Percentiles rank a stretch among this genome's conserved stretches.
These are phyloP conservation scores for Ceuthmochares aereus DNA, from an alignment of 2,113 vertebrate species.

Conservation along the genomic window DNA sequence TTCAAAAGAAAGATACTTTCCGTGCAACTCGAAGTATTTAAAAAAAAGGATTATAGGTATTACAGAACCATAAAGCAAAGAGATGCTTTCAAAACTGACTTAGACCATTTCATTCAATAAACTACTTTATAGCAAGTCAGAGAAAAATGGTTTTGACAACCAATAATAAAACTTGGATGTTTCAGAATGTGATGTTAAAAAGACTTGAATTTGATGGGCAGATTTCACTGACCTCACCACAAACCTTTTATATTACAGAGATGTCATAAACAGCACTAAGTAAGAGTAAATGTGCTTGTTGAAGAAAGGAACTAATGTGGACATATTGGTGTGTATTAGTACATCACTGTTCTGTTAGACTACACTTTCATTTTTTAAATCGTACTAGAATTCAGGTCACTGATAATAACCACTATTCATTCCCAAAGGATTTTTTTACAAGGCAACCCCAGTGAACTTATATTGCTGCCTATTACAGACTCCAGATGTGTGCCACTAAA, in stretches of 20 bases:
- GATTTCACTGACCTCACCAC: neutral
- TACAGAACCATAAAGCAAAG: neutral
- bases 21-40: neutral
- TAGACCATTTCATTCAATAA: slow-evolving; percentile 17
- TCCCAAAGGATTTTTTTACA: neutral
- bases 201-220: slow-evolving; percentile 14
- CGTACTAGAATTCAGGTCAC: neutral
- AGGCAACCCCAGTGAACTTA: neutral
- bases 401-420: neutral
- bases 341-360: neutral
- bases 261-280: slow-evolving; percentile 6
- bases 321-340: neutral
- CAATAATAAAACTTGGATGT: slow-evolving; percentile 29
- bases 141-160: slow-evolving; percentile 46
- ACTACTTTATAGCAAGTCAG: slow-evolving; percentile 7
- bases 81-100: neutral
- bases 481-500: neutral
- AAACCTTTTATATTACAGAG: slow-evolving; percentile 24
- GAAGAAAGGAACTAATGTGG: neutral
- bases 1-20: neutral
- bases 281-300: neutral
- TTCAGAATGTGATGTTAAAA: slow-evolving; percentile 15
- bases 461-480: neutral
- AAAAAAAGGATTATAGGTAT: neutral
- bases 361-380: neutral